These are phyloP conservation scores for Hippocampus guttulatus DNA, from an alignment of 2,113 vertebrate genomes.

Conservation along the genomic window DNA sequence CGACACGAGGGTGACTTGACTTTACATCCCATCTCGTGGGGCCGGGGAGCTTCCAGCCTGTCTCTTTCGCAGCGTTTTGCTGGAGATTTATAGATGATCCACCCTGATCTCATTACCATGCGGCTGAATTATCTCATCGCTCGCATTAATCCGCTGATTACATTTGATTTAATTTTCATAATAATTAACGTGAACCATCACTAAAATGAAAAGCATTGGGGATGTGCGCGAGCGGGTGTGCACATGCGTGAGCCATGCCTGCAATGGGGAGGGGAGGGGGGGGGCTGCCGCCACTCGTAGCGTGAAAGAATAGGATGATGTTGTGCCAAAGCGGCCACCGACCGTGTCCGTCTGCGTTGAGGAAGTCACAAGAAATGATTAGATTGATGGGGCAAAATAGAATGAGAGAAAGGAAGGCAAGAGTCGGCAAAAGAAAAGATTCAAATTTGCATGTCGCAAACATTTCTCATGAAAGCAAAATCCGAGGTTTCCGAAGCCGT, in stretches of 20 bases:
- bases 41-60: slow-evolving; percentile 28
- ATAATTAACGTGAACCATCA: slow-evolving; percentile 78
- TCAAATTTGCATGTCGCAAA: slow-evolving; percentile 78
- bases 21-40: slow-evolving; percentile 21
- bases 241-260: slow-evolving; percentile 13
- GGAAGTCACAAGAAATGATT: slow-evolving; percentile 74
- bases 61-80: slow-evolving; percentile 48
- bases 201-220: slow-evolving; percentile 66
- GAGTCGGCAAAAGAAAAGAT: slow-evolving; percentile 71
- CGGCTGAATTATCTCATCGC: slow-evolving; percentile 71
- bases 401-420: slow-evolving; percentile 41
- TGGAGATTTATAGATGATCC: slow-evolving; percentile 71
- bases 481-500: slow-evolving; percentile 40
- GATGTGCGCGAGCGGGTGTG: slow-evolving; percentile 33
- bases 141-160: slow-evolving; percentile 74
- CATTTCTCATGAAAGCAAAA: slow-evolving; percentile 56
- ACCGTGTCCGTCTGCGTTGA: slow-evolving; percentile 22
- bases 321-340: too few species aligned
- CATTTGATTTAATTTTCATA: slow-evolving; percentile 77
- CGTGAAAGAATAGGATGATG: neutral
- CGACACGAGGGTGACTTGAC: slow-evolving; percentile 25
- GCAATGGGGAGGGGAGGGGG: neutral
- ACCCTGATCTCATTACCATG: slow-evolving; percentile 53
- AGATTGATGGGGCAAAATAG: slow-evolving; percentile 69
- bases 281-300: slow-evolving; percentile 26